A percentile compares a stretch with the other conserved stretches of the same genome.
phyloP scores from a whole-genome alignment of 2,888 invertebrate species.

The Molanna angustata region DNA sequence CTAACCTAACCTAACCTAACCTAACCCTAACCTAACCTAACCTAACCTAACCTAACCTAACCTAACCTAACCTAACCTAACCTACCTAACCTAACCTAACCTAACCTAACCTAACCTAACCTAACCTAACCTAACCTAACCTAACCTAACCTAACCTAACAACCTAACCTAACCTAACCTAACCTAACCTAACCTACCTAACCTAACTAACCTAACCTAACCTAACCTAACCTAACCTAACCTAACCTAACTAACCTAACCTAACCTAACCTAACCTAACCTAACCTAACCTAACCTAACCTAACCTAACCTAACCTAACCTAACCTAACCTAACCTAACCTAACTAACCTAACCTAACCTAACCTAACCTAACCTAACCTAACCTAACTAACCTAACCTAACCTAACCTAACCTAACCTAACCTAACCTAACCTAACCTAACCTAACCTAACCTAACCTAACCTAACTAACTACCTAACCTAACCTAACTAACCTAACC shows the following conservation, averaged over 20 bases:
- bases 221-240: constrained; percentile 25
- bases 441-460: constrained; percentile 24
- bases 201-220: constrained; percentile 19
- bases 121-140: constrained; percentile 17
- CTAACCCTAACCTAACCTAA: no score
- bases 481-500: constrained; percentile 21
- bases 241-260: no score
- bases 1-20: constrained; percentile 15
- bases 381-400: constrained; percentile 25
- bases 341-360: constrained; percentile 27
- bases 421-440: constrained; percentile 19
- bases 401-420: constrained; percentile 25
- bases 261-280: constrained; percentile 27
- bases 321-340: constrained; percentile 22
- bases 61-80: constrained; percentile 11
- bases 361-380: constrained; percentile 27
- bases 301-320: constrained; percentile 21
- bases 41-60: constrained; percentile 15
- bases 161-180: no score
- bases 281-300: constrained; percentile 13
- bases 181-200: no score
- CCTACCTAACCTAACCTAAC: constrained; percentile 15
- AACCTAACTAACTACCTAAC: constrained; percentile 7
- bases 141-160: constrained; percentile 22
- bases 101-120: constrained; percentile 15